These are phyloP conservation scores for Drosophila koepferae DNA, from an alignment of 2,888 invertebrate species.

Conservation along the genomic window DNA sequence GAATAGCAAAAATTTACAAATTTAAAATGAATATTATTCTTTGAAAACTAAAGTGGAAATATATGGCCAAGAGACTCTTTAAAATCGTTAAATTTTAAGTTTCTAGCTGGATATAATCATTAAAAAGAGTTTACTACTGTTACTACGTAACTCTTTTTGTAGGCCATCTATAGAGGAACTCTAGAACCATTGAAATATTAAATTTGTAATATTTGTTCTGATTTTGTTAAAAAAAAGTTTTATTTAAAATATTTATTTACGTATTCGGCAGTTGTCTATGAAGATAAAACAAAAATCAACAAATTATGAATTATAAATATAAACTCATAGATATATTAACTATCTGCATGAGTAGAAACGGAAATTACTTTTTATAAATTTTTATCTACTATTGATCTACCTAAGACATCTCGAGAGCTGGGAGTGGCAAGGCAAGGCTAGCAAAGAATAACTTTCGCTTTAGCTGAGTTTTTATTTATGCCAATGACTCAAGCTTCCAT, in stretches of 20 bases:
- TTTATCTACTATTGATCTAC: not conserved
- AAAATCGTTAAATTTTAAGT: no score
- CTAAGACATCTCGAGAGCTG: no score
- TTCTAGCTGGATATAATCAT: no score
- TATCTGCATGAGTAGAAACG: not conserved
- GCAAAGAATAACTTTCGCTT: constrained; percentile 14
- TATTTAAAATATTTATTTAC: not conserved
- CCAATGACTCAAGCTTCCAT: constrained; percentile 34
- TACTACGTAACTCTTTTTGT: no score
- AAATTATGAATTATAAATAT: not conserved
- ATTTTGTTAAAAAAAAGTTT: not conserved
- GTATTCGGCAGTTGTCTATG: not conserved
- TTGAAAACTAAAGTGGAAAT: no score
- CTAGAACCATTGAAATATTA: no score
- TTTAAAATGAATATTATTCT: no score
- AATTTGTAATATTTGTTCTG: no score
- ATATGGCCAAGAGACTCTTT: no score
- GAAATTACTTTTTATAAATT: not conserved
- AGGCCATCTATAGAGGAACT: no score
- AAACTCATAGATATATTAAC: not conserved
- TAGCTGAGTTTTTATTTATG: constrained; percentile 9
- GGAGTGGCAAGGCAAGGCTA: not conserved
- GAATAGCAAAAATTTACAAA: not conserved
- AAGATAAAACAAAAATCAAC: not conserved
- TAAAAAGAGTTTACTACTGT: no score